phyloP scores from a whole-genome alignment of 23 tunicate species.

The Diplosoma virens region DNA sequence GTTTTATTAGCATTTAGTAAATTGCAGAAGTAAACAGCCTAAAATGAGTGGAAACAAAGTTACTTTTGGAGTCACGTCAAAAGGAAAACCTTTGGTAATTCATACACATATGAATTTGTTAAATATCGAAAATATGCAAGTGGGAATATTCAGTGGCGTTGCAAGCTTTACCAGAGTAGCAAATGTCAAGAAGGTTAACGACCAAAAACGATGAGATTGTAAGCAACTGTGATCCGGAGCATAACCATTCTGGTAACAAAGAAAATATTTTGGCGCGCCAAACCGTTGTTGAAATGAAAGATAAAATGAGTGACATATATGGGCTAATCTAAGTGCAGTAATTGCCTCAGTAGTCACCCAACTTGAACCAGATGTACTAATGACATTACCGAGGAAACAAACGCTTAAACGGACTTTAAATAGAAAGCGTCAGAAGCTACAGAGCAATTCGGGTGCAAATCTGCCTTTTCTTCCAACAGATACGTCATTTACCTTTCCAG shows the following conservation, averaged over 20 bases:
- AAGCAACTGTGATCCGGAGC: conserved; percentile 6
- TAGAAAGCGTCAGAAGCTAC: conserved; percentile 22
- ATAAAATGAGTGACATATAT: conserved; percentile 27
- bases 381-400: conserved; percentile 27
- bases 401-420: conserved; percentile 9
- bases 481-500: background rate
- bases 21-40: conserved; percentile 1
- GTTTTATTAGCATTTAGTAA: background rate
- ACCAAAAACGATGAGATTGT: conserved; percentile 11
- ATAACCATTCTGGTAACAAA: conserved; percentile 23
- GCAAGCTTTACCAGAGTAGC: conserved; percentile 22
- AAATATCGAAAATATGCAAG: conserved; percentile 21
- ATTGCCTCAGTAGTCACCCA: conserved; percentile 34
- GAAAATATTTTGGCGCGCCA: conserved; percentile 47
- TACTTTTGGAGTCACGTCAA: conserved; percentile 14
- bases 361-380: conserved; percentile 32
- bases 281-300: conserved; percentile 44
- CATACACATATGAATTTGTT: background rate
- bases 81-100: conserved; percentile 18
- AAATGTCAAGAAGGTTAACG: conserved; percentile 23
- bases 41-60: conserved; percentile 24
- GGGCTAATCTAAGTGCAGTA: conserved; percentile 23
- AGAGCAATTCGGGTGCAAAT: conserved; percentile 15
- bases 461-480: background rate
- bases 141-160: conserved; percentile 33